Base-by-base conservation (phyloP, 2,888 invertebrate genomes). In the Gryllus longicercus region DNA sequence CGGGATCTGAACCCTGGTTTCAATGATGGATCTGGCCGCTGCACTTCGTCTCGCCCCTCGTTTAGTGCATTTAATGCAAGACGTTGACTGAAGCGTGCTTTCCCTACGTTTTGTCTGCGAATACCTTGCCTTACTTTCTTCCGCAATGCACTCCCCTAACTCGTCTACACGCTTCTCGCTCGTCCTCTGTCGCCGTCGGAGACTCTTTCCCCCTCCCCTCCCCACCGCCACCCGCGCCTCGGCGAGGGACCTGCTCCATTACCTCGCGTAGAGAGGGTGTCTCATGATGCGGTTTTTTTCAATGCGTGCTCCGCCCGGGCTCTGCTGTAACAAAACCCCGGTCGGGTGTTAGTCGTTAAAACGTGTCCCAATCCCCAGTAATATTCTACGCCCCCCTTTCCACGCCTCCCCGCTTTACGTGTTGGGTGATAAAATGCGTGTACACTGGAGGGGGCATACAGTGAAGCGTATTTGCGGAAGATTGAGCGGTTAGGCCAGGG, bases 361-460 rank as follows among this genome's bases (percentile, higher is more conserved):
- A 63, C 63, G 63, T 63, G 63, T 63, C 63, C 63, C 63, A 63
- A 63, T 63, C 63, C 63, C 63, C 63, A n/a, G 63, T n/a, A 63
- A 63, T 63, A 63, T 63, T 63, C 63, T 63, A 14, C n/a, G 16
- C 63, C 11, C 63, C 63, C 63, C 63, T 63, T 63, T 63, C 63
- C 63, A 63, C 63, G n/a, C 63, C 63, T n/a, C 63, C 14, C 14
- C 63, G 63, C 63, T 63, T 18, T 63, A 18, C 63, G 63, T 63
- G 63, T 63, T 16, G 63, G 16, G 63, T 63, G 63, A 63, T 63
- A 63, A 63, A 63, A 63, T n/a, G 63, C 63, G 63, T 63, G 63
- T 63, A 63, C 63, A n/a, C 63, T 14, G 16, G 63, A 63, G 16
- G 63, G 63, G 16, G n/a, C 63, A 14, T 5, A n/a, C 14, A 63